Evolutionary conservation across 2,113 vertebrate genomes (phyloP).

Genomic region (Riparia riparia): DNA sequence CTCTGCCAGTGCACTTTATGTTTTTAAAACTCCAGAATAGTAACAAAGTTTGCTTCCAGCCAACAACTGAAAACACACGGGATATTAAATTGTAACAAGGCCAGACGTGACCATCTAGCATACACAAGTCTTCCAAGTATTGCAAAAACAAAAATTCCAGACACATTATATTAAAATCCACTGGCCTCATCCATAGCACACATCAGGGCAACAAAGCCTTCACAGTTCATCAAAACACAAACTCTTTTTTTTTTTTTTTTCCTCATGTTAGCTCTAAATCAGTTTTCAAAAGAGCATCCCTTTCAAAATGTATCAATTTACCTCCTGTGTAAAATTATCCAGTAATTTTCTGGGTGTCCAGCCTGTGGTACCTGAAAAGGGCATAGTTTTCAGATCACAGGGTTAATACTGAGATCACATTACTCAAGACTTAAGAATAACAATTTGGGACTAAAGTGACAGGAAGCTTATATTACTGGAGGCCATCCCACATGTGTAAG

Average conservation of each 20-base stretch:
- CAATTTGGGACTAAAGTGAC: background rate
- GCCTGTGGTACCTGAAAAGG: background rate
- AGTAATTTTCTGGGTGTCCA: background rate
- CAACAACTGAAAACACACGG: background rate
- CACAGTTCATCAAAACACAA: background rate
- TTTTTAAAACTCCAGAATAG: background rate
- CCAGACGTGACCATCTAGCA: background rate
- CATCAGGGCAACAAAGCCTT: background rate
- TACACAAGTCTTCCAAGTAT: background rate
- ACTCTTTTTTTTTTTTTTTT: background rate
- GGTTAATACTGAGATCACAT: background rate
- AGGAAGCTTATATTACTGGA: background rate
- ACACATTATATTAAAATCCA: background rate
- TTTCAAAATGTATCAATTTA: background rate
- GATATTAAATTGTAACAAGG: background rate
- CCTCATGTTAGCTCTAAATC: background rate
- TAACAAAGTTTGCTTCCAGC: background rate
- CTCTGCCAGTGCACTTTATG: background rate
- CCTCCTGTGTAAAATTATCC: background rate
- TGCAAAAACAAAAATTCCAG: background rate
- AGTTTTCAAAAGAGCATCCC: background rate
- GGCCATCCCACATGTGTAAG: background rate
- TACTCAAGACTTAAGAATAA: background rate
- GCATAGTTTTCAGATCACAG: background rate
- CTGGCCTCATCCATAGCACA: background rate